Conservation (phyloP, 2,113 vertebrate species). For the Syrrhaptes paradoxus region DNA sequence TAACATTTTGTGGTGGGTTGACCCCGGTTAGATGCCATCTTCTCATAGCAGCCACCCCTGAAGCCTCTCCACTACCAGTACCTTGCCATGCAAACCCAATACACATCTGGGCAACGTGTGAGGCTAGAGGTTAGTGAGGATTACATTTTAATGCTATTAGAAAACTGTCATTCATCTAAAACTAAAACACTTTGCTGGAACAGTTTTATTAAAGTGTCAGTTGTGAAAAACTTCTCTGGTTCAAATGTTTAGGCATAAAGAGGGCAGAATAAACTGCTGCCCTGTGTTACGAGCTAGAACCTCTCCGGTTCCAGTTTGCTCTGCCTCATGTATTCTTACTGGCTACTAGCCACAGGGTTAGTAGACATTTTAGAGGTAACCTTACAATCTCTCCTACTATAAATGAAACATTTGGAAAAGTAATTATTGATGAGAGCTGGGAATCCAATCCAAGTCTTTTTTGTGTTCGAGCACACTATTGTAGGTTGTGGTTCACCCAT, state of each 20-base stretch:
- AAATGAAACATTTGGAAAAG: background rate
- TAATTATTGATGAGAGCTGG: background rate
- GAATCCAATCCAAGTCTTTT: background rate
- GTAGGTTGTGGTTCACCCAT: background rate
- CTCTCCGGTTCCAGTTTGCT: background rate
- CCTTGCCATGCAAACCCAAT: no score
- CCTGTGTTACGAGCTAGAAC: fast-evolving
- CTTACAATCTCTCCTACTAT: background rate
- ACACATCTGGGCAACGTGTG: background rate
- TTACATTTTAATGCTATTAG: background rate
- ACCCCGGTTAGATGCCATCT: no score
- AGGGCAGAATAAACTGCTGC: background rate
- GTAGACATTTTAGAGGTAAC: background rate
- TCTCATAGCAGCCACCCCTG: no score
- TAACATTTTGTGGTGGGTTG: background rate
- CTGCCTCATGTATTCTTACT: fast-evolving
- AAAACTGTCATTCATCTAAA: background rate
- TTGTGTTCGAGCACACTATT: background rate
- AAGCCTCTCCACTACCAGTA: no score
- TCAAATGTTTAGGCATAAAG: background rate
- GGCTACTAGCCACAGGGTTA: background rate
- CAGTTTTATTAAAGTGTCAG: background rate
- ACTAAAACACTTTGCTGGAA: background rate
- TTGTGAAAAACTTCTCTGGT: background rate
- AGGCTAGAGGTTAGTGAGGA: background rate